Evolutionary conservation across 2,113 vertebrate species (phyloP).

Genomic region (Thunnus thynnus): DNA sequence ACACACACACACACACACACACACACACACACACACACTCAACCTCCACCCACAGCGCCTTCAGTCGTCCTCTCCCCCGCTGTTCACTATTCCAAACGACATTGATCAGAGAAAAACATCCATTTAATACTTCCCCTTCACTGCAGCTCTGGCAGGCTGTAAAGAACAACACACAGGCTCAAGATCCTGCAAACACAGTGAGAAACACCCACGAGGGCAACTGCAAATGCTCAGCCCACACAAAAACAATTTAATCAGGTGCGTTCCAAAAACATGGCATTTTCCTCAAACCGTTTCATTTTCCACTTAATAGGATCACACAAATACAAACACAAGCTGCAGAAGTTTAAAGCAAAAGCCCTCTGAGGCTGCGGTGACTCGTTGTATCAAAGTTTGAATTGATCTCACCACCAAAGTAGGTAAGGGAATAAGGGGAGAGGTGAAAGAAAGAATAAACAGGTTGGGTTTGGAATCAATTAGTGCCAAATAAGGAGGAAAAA

Average conservation of each 20-base stretch:
- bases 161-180: neutral
- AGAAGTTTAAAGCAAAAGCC: constrained; percentile 22
- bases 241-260: constrained; percentile 56
- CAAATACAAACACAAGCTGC: constrained; percentile 44
- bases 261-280: constrained; percentile 26
- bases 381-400: constrained; percentile 26
- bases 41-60: constrained; percentile 34
- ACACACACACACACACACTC: neutral
- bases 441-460: neutral
- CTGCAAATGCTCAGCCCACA: constrained; percentile 36
- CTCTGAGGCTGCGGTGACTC: constrained; percentile 21
- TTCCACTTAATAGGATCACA: constrained; percentile 37
- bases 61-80: constrained; percentile 1
- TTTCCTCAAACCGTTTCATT: constrained; percentile 43
- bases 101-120: constrained; percentile 56
- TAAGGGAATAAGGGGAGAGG: constrained; percentile 2
- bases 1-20: neutral
- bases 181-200: constrained; percentile 1
- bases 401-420: constrained; percentile 24
- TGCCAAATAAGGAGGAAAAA: neutral
- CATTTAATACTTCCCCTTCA: constrained; percentile 34
- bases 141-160: constrained; percentile 15
- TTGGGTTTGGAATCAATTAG: constrained; percentile 1
- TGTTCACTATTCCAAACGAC: constrained; percentile 46
- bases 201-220: constrained; percentile 39